Evolutionary conservation across 2,113 vertebrate species (phyloP), one percentile per base, ranked within the genome.

Genomic region (Sprattus sprattus): DNA sequence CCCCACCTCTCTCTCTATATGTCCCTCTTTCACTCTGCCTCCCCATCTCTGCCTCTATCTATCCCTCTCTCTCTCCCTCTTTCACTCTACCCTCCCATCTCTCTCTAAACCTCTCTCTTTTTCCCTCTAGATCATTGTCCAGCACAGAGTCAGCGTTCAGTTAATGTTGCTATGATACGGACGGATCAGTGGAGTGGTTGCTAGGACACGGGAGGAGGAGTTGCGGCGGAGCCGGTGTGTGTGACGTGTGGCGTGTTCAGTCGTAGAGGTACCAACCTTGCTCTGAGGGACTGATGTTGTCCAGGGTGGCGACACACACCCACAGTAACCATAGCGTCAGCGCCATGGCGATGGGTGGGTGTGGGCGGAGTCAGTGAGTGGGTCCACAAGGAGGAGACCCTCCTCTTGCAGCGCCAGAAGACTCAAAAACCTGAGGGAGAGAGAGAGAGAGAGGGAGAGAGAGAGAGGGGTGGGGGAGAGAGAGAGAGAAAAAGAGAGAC

Each of bases 311-410:
- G 83, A 88, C 91, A 78, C 91, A 93, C 89, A 92, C 92, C 84
- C 92, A 93, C 87, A 93, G 90, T 85, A 95, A 90, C 93, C 95
- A 95, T 83, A 91, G 90, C 83, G 92, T 92, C 88, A 83, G 83
- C 60, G 93, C 94, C 95, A 95, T 95, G 90, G 88, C 89, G 87
- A 83, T 46, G 89, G 87, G 92, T 89, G 91, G 84, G 52, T 20
- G 45, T 84, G 83, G 85, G 52, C 50, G 83, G 87, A 64, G 67
- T 71, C 46, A 87, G 83, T 82, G 49, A 84, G 81, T 18, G 57
- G 86, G 82, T 49, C 49, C 45, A 60, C 91, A 90, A 86, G 88
- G 90, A 88, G 64, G 92, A 91, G 89, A 89, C 92, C 89, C 91
- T 89, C 91, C 92, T 89, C 89, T 90, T 90, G 90, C 89, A 83